Evolutionary conservation across 2,888 invertebrate species (phyloP).

Genomic region (Thumatha senex): DNA sequence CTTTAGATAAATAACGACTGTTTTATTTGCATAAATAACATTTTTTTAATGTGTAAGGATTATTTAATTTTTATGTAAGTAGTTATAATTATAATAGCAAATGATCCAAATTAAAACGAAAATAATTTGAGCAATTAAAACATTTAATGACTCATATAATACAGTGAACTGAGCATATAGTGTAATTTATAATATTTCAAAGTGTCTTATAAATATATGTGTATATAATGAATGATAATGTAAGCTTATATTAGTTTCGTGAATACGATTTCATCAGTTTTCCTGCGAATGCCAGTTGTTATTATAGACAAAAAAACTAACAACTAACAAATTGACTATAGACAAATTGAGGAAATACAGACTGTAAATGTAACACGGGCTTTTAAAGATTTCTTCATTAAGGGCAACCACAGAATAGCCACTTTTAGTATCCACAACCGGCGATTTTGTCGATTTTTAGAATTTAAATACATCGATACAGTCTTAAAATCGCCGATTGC

Average conservation of each 20-base stretch:
- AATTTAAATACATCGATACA: no score
- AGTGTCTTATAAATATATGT: conserved; percentile 24
- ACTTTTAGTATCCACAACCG: no score
- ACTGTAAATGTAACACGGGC: no score
- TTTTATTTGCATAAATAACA: background rate
- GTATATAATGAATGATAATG: conserved; percentile 3
- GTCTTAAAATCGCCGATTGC: no score
- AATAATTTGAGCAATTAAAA: background rate
- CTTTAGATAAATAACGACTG: no score
- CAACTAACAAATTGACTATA: no score
- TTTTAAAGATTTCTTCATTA: no score
- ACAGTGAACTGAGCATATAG: conserved; percentile 3
- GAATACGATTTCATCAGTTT: background rate
- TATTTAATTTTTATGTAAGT: background rate
- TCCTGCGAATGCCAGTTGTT: conserved; percentile 7
- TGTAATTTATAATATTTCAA: conserved; percentile 13
- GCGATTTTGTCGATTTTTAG: no score
- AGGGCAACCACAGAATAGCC: no score
- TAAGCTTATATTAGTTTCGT: conserved; percentile 1
- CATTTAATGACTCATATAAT: background rate
- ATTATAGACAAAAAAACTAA: no score
- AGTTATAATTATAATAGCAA: background rate
- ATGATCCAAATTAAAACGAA: background rate
- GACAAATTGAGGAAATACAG: no score
- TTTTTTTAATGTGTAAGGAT: background rate